Conservation (phyloP, 1,140 invertebrate genomes). For the Pentalonia nigronervosa region DNA sequence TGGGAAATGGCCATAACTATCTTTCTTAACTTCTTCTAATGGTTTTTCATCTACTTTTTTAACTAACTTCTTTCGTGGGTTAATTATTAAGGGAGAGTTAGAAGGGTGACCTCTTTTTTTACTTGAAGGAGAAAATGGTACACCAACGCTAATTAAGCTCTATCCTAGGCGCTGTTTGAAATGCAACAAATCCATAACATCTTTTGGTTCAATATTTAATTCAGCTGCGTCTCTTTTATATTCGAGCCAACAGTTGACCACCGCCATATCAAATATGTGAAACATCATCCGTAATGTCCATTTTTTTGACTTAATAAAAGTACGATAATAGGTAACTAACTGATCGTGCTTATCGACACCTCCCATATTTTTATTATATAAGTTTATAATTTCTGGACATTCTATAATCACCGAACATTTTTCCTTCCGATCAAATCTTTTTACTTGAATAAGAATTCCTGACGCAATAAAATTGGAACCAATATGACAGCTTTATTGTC, state of each 20-base stretch:
- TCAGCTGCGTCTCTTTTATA: not conserved
- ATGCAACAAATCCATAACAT: not conserved
- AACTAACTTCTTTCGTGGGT: not conserved
- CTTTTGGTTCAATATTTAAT: not conserved
- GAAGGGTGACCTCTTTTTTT: not conserved
- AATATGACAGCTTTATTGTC: no score
- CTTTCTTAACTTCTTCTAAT: not conserved
- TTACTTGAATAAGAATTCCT: no score
- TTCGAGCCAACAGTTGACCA: not conserved
- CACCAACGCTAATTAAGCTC: not conserved
- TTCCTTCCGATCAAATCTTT: no score
- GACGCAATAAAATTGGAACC: no score
- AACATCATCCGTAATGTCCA: not conserved
- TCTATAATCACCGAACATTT: not conserved
- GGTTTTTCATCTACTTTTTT: not conserved
- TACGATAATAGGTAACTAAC: conserved; percentile 19
- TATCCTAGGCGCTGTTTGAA: not conserved
- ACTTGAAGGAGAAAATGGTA: not conserved
- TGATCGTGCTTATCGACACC: conserved; percentile 21
- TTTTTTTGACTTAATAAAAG: conserved; percentile 30
- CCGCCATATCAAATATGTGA: conserved; percentile 1
- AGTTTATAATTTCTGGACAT: not conserved
- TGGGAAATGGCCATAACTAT: not conserved
- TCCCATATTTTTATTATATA: conserved; percentile 33
- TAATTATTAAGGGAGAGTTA: not conserved